Percentiles rank a stretch among this genome's conserved stretches.
These are phyloP conservation scores for Eupelmus urozonus DNA, from an alignment of 2,888 invertebrate genomes.

Conservation along the genomic window DNA sequence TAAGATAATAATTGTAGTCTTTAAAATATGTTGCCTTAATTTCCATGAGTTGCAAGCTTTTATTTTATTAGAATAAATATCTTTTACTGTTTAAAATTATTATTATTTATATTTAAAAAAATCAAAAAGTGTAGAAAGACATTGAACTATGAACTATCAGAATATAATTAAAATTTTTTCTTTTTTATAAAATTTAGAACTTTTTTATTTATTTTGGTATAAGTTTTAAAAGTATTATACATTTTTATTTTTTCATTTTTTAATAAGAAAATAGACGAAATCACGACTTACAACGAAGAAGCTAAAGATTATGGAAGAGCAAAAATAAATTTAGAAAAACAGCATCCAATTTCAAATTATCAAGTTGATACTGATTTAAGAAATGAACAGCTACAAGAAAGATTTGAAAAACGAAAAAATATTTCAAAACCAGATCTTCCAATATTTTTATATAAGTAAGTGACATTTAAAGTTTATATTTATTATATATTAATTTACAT, in stretches of 20 bases:
- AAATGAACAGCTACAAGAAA: slow-evolving; percentile 42
- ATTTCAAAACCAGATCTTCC: slow-evolving; percentile 68
- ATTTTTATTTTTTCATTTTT: neutral
- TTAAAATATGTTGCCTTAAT: no score
- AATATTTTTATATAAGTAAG: slow-evolving; percentile 75
- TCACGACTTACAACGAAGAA: neutral
- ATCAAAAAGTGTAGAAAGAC: no score
- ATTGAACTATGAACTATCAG: no score
- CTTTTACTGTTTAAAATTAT: no score
- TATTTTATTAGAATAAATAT: no score
- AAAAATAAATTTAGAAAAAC: neutral
- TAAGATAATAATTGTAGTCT: no score
- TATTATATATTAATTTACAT: neutral
- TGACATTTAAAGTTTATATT: no score
- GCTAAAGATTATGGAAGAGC: no score
- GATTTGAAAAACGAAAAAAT: slow-evolving; percentile 24
- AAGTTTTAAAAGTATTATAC: neutral
- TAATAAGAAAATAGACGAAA: slow-evolving; percentile 11
- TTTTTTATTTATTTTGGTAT: neutral
- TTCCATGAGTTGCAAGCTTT: no score
- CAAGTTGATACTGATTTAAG: slow-evolving; percentile 34
- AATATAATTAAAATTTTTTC: no score
- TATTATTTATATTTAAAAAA: no score
- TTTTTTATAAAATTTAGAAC: no score
- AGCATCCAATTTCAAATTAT: slow-evolving; percentile 45